A percentile compares a stretch with the other conserved stretches of the same genome.
Evolutionary conservation across 64 coral and sea anemone species (phyloP).

Genomic region (Montipora capricornis): DNA sequence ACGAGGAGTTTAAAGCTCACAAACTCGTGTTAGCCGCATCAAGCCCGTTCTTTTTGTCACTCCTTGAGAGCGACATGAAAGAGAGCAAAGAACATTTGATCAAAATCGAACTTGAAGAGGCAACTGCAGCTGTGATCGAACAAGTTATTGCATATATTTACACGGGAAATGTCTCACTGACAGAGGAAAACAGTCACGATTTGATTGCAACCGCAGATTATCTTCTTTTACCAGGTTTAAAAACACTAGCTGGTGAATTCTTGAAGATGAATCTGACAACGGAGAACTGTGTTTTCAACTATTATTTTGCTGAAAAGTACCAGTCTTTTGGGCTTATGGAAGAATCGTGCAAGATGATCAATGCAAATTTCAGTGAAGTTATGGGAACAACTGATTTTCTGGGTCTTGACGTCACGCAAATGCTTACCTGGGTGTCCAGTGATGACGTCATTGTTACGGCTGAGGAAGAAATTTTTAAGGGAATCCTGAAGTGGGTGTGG

Average conservation of each 20-base stretch:
- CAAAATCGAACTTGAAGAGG: conserved; percentile 22
- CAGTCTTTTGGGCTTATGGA: neutral
- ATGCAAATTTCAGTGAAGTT: neutral
- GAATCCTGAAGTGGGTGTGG: conserved; percentile 10
- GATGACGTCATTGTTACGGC: conserved; percentile 9
- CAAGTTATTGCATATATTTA: conserved; percentile 1
- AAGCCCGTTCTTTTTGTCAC: conserved; percentile 11
- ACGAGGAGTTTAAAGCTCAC: neutral
- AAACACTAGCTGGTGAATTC: neutral
- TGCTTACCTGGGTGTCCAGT: neutral
- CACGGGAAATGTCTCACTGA: conserved; percentile 3
- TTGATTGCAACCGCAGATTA: conserved; percentile 22
- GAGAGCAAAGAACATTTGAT: conserved; percentile 1
- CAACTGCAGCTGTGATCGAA: conserved; percentile 20
- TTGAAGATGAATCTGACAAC: neutral
- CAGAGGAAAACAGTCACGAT: neutral
- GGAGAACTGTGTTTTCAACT: conserved; percentile 22
- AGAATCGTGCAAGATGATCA: neutral
- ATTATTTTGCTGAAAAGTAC: conserved; percentile 37
- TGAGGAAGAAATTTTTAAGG: conserved; percentile 22
- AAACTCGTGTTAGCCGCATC: neutral
- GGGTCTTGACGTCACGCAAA: neutral
- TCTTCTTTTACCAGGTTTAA: neutral
- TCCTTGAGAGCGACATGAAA: neutral
- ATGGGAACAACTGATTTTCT: conserved; percentile 32